Percentiles rank a stretch among this genome's conserved stretches.
Evolutionary conservation across 2,888 invertebrate genomes (phyloP).

Genomic region (Phengaris arion): DNA sequence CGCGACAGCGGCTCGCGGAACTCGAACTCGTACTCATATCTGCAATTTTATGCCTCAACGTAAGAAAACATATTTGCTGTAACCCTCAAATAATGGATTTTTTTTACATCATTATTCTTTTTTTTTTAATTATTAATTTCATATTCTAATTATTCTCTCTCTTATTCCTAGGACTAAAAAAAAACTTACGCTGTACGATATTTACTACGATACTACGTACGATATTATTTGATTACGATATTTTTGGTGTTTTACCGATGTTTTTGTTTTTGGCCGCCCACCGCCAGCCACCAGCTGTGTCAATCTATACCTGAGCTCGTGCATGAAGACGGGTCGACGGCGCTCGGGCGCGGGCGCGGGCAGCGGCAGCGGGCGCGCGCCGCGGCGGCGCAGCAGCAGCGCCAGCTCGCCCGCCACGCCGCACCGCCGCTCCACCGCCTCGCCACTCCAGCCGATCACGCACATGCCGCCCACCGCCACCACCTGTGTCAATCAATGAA

Average conservation of each 20-base stretch:
- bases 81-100: too few species aligned
- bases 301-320: constrained; percentile 31
- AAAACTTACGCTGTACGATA: too few species aligned
- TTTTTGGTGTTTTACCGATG: too few species aligned
- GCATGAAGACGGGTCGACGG: constrained; percentile 38
- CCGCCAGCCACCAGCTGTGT: too few species aligned
- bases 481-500: background rate
- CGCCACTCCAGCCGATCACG: constrained; percentile 64
- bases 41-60: constrained; percentile 1
- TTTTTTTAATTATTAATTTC: too few species aligned
- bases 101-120: too few species aligned
- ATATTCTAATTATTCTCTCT: too few species aligned
- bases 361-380: constrained; percentile 45
- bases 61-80: too few species aligned
- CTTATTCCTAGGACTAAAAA: too few species aligned
- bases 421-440: constrained; percentile 47
- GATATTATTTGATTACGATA: too few species aligned
- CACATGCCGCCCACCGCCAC: constrained; percentile 55
- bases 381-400: constrained; percentile 50
- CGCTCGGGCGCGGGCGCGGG: constrained; percentile 43
- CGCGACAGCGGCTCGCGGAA: constrained; percentile 30
- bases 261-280: too few species aligned
- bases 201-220: too few species aligned
- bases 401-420: constrained; percentile 42
- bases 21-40: constrained; percentile 38